Evolutionary conservation across 2,888 invertebrate genomes (phyloP).

Genomic region (Hoplodrina blanda): DNA sequence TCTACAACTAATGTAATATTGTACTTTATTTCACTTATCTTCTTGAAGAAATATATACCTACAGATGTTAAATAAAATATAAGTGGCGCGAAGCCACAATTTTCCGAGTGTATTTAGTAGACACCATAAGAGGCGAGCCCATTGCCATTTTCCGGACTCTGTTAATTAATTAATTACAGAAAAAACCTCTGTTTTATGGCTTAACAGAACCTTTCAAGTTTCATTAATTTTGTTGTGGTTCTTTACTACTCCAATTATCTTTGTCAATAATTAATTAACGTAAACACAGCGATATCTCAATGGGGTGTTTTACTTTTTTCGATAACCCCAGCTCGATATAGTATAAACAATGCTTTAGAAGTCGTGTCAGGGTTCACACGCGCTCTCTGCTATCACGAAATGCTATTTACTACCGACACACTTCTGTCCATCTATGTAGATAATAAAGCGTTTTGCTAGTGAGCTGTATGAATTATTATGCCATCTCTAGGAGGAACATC

Average conservation of each 20-base stretch:
- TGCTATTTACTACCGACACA: conserved; percentile 82
- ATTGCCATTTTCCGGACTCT: not conserved
- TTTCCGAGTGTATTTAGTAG: not conserved
- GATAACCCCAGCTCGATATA: conserved; percentile 14
- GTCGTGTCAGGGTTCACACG: conserved; percentile 78
- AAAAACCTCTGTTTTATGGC: not conserved
- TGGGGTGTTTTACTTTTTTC: conserved; percentile 9
- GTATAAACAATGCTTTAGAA: conserved; percentile 51
- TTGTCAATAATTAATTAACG: not conserved
- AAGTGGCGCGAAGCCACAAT: not conserved
- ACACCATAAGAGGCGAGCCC: not conserved
- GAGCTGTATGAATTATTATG: conserved; percentile 71
- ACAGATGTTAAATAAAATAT: conserved; percentile 14
- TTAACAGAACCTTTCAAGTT: not conserved
- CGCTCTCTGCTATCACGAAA: conserved; percentile 77
- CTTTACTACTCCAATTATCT: not conserved
- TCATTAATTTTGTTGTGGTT: not conserved
- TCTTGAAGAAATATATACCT: not conserved
- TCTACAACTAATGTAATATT: conserved; percentile 37
- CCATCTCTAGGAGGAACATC: conserved; percentile 51
- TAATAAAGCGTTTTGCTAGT: conserved; percentile 75
- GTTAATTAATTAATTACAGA: not conserved
- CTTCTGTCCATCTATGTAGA: conserved; percentile 79
- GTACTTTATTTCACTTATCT: conserved; percentile 30
- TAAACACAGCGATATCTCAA: conserved; percentile 1